Evolutionary conservation across 2,888 invertebrate genomes (phyloP).

Genomic region (Galeruca laticollis): DNA sequence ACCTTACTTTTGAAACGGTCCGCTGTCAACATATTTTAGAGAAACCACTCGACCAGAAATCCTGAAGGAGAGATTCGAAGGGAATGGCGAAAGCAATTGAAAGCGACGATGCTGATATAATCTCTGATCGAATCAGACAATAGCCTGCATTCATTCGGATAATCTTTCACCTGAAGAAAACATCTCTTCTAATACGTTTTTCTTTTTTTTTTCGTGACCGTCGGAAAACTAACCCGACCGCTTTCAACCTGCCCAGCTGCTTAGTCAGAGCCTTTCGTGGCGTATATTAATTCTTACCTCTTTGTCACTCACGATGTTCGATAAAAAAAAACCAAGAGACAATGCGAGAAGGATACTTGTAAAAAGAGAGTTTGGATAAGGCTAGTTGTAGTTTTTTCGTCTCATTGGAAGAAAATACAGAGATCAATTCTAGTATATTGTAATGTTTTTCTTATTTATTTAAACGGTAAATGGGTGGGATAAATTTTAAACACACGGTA

Average conservation of each 20-base stretch:
- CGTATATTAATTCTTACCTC: slow-evolving; percentile 1
- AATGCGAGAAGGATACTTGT: too few species aligned
- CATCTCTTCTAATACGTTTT: slow-evolving; percentile 19
- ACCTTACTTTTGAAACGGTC: background rate
- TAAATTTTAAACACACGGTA: too few species aligned
- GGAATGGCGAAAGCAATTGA: slow-evolving; percentile 29
- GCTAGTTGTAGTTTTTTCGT: too few species aligned
- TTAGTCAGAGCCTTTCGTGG: slow-evolving; percentile 1
- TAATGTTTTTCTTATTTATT: too few species aligned
- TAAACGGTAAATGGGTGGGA: too few species aligned
- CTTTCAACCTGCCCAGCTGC: background rate
- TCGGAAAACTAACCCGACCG: slow-evolving; percentile 1
- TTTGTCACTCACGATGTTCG: too few species aligned
- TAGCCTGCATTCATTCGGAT: slow-evolving; percentile 29
- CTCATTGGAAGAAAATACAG: too few species aligned
- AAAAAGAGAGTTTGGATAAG: too few species aligned
- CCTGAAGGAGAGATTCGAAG: slow-evolving; percentile 8
- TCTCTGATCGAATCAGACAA: slow-evolving; percentile 37
- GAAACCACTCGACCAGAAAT: slow-evolving; percentile 10
- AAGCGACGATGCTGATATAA: slow-evolving; percentile 39
- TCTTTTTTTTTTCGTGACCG: background rate
- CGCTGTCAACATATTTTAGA: slow-evolving; percentile 15
- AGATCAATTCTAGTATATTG: too few species aligned
- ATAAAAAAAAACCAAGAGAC: too few species aligned
- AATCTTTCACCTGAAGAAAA: slow-evolving; percentile 31